These are phyloP conservation scores for Dorcus parallelipipedus DNA, from an alignment of 2,888 invertebrate species.

Conservation along the genomic window DNA sequence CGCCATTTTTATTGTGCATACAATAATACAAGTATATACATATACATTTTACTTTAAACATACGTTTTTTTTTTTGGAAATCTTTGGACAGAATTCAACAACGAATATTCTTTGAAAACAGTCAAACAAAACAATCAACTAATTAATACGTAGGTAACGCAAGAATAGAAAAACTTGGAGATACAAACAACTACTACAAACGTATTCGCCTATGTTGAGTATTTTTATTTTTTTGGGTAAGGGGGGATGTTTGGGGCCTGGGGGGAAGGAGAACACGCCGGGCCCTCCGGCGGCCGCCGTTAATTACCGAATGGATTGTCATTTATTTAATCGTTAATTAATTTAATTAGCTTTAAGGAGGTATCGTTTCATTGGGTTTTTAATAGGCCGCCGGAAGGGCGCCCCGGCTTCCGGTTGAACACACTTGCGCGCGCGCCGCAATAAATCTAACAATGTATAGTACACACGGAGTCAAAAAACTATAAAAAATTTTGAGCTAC, in stretches of 20 bases:
- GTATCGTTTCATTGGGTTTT: not conserved
- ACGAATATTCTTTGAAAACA: slow-evolving; percentile 47
- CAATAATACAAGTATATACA: slow-evolving; percentile 54
- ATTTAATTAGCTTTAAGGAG: slow-evolving; percentile 3
- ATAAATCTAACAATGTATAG: slow-evolving; percentile 11
- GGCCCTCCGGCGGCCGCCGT: no score
- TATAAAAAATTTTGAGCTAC: slow-evolving; percentile 42
- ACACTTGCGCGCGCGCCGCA: slow-evolving; percentile 13
- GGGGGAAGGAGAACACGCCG: not conserved
- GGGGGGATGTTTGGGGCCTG: not conserved
- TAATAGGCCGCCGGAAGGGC: no score
- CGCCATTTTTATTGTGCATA: slow-evolving; percentile 54
- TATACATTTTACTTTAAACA: slow-evolving; percentile 50
- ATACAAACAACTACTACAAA: slow-evolving; percentile 37
- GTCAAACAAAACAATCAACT: slow-evolving; percentile 45
- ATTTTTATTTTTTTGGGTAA: no score
- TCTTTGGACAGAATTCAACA: slow-evolving; percentile 52
- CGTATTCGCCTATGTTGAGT: slow-evolving; percentile 18
- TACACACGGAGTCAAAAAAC: slow-evolving; percentile 11
- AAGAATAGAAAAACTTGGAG: slow-evolving; percentile 16
- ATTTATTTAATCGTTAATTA: slow-evolving; percentile 5
- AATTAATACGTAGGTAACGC: slow-evolving; percentile 16
- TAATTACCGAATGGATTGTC: slow-evolving; percentile 4
- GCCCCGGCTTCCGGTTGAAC: slow-evolving; percentile 10
- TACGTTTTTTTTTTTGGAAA: slow-evolving; percentile 43